Base-by-base conservation (phyloP, 2,113 vertebrate species). In the Empidonax traillii region DNA sequence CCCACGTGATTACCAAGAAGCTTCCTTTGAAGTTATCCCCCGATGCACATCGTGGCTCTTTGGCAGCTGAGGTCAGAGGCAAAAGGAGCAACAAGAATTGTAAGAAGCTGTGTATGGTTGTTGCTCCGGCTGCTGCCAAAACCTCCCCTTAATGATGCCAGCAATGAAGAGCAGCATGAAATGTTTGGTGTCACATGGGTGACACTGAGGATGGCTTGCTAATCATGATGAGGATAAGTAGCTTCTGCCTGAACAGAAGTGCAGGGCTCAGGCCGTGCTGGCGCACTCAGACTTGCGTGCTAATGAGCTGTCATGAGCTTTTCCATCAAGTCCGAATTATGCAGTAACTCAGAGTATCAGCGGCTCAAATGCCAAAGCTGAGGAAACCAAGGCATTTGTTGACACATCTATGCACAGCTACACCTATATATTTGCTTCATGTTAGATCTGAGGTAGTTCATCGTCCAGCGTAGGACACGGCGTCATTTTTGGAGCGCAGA, bases 231-330 rank as follows among this genome's bases (percentile, higher is more conserved):
- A 94, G 74, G 43, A 58, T 35, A 84, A 69, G 49, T 25, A 73
- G 28, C 30, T 71, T 71, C 89, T 62, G 63, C 37, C 25, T 56
- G 72, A 89, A 19, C 59, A 88, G 37, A 33, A 86, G 19, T 20
- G 69, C n/a, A 56, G 59, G 14, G 47, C 59, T 93, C 85, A 74
- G 71, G 12, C 63, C 2, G 0, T 53, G 63, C 72, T 86, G 75
- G 51, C 59, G 68, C 31, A 1, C 62, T 87, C 85, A 85, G 61
- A 65, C 59, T 85, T 65, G 44, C 0, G 1, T 75, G 73, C 44
- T 96, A 94, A 94, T 65, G 73, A 96, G 52, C 92, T 87, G 92
- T 76, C 87, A 47, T 4, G 59, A 82, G 35, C 72, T 49, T 47
- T 69, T 77, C 41, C 81, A 67, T 27, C 12, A 94, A 90, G 85